Evolutionary conservation across 2,797 vertebrate species (phyloP).

Genomic region (Falco novaeseelandiae): DNA sequence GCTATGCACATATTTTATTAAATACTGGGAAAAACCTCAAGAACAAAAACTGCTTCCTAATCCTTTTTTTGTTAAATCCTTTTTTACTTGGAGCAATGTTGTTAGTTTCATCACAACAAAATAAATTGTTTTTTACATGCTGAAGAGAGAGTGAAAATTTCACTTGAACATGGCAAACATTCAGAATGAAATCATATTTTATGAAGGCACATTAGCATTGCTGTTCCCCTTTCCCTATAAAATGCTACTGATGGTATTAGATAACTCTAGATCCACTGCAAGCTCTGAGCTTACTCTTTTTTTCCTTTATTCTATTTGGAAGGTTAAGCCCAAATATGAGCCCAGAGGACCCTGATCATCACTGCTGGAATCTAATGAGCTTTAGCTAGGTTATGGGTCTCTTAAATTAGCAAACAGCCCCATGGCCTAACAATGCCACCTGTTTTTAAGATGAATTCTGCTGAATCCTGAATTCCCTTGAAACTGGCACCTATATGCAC

Average conservation of each 20-base stretch:
- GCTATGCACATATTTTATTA: neutral
- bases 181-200: neutral
- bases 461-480: neutral
- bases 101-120: neutral
- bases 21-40: neutral
- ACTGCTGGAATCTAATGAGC: slow-evolving; percentile 21
- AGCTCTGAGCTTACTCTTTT: neutral
- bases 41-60: neutral
- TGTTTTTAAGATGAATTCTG: neutral
- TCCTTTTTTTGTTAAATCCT: slow-evolving; percentile 6
- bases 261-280: neutral
- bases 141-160: neutral
- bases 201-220: neutral
- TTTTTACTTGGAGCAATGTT: slow-evolving; percentile 2
- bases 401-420: slow-evolving; percentile 19
- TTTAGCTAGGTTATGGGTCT: neutral
- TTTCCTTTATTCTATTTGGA: neutral
- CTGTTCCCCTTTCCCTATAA: neutral
- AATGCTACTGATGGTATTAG: neutral
- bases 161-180: neutral
- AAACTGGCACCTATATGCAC: neutral
- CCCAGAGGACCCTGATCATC: neutral
- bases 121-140: neutral
- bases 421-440: neutral
- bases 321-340: neutral